Conservation (phyloP, 2,113 vertebrate species). For the Forbesichthys agassizii region DNA sequence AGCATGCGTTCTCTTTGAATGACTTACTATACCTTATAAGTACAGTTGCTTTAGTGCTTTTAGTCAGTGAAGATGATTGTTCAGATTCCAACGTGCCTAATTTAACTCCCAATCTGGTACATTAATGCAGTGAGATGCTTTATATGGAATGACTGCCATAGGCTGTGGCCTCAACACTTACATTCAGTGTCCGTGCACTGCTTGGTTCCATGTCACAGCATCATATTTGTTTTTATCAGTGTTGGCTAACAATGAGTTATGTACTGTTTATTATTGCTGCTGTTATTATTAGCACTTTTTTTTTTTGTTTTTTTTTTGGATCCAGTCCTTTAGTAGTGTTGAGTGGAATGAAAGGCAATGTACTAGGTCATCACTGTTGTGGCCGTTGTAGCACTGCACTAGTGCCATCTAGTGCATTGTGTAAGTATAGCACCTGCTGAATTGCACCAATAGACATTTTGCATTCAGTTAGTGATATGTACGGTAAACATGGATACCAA, state of each 20-base stretch:
- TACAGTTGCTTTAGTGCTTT: neutral
- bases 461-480: neutral
- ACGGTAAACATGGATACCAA: too few relatives aligned
- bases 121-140: conserved; percentile 55
- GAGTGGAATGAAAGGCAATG: conserved; percentile 42
- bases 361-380: neutral
- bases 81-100: conserved; percentile 53
- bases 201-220: conserved; percentile 3
- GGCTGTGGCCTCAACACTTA: conserved; percentile 41
- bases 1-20: too few relatives aligned
- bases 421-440: neutral
- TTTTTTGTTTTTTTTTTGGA: conserved; percentile 23
- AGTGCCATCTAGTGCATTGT: conserved; percentile 75
- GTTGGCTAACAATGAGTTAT: conserved; percentile 64
- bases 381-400: conserved; percentile 45
- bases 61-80: conserved; percentile 45
- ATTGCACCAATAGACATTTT: neutral
- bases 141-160: conserved; percentile 47
- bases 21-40: too few relatives aligned
- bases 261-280: conserved; percentile 41
- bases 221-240: conserved; percentile 42
- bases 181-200: conserved; percentile 43
- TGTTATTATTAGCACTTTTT: neutral
- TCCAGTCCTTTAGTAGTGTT: conserved; percentile 43
- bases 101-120: conserved; percentile 63